phyloP scores from a whole-genome alignment of 2,113 vertebrate genomes.

The Grantiella picta region DNA sequence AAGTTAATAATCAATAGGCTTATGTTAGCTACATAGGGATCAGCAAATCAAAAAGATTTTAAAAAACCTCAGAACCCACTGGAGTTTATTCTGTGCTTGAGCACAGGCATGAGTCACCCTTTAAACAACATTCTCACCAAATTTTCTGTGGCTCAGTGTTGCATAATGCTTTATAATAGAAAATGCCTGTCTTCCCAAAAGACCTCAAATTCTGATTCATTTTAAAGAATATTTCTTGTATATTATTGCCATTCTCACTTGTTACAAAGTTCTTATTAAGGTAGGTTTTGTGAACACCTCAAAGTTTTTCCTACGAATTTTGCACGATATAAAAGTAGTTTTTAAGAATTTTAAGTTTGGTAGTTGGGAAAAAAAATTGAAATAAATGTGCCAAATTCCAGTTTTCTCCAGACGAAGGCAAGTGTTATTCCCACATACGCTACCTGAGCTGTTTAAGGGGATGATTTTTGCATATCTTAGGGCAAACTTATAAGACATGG shows the following conservation, averaged over 20 bases:
- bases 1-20: neutral
- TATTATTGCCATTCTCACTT: neutral
- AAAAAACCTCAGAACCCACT: fast-evolving
- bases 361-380: neutral
- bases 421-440: neutral
- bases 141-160: neutral
- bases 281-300: neutral
- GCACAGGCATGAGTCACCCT: neutral
- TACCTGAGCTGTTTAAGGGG: neutral
- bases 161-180: neutral
- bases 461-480: neutral
- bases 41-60: neutral
- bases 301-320: neutral
- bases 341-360: neutral
- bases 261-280: neutral
- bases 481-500: neutral
- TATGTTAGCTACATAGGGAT: neutral
- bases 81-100: neutral
- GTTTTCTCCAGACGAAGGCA: neutral
- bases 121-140: neutral
- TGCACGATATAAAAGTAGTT: neutral
- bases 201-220: neutral
- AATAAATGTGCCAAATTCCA: neutral
- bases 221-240: neutral
- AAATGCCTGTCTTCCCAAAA: neutral